phyloP scores from a whole-genome alignment of 2,797 vertebrate species.

The Meda fulgida region DNA sequence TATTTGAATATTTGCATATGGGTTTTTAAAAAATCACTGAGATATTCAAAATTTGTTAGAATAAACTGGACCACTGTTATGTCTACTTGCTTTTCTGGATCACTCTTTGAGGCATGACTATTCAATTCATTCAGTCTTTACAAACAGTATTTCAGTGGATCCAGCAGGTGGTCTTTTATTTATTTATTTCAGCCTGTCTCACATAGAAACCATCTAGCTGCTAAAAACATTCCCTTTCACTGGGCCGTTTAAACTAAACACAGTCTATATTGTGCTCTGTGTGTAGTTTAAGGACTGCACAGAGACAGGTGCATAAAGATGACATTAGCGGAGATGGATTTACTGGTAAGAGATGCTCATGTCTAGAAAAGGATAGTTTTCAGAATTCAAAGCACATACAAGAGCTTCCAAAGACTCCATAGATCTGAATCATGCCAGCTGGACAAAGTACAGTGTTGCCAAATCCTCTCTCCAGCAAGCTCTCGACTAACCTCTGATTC shows the following conservation, averaged over 20 bases:
- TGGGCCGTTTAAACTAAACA: slow-evolving; percentile 1
- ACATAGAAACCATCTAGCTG: slow-evolving; percentile 27
- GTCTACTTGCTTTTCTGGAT: slow-evolving; percentile 33
- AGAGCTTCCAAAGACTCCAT: slow-evolving; percentile 70
- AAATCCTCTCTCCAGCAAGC: slow-evolving; percentile 39
- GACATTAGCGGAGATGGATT: slow-evolving; percentile 27
- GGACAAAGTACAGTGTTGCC: slow-evolving; percentile 64
- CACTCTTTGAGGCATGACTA: slow-evolving; percentile 43
- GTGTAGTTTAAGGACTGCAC: slow-evolving; percentile 9
- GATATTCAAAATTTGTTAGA: slow-evolving; percentile 13
- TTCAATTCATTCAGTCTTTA: slow-evolving; percentile 52
- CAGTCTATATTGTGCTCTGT: slow-evolving; percentile 42
- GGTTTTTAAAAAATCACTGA: background rate
- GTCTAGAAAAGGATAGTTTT: slow-evolving; percentile 42
- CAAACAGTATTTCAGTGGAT: slow-evolving; percentile 53
- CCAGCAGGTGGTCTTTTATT: slow-evolving; percentile 56
- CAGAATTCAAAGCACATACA: slow-evolving; percentile 77
- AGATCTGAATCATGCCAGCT: slow-evolving; percentile 70
- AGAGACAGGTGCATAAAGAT: slow-evolving; percentile 42
- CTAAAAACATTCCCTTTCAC: slow-evolving; percentile 39
- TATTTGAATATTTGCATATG: background rate
- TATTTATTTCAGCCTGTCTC: slow-evolving; percentile 46
- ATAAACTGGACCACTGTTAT: slow-evolving; percentile 21
- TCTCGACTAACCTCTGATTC: slow-evolving; percentile 13
- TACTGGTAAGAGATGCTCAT: slow-evolving; percentile 41